phyloP scores from a whole-genome alignment of 2,888 invertebrate genomes.

The Andrena trimmerana region DNA sequence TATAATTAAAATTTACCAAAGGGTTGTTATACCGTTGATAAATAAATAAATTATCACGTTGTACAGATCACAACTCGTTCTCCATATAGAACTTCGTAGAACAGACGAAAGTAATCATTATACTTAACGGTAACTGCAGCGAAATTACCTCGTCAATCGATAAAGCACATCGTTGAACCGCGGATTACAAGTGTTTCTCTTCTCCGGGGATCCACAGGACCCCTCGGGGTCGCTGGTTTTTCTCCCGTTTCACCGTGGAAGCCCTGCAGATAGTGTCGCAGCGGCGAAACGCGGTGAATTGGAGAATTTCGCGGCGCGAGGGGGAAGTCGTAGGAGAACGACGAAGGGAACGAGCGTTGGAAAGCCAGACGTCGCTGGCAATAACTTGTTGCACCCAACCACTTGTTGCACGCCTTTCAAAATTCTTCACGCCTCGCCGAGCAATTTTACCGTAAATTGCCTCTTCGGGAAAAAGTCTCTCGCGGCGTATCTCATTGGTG shows the following conservation, averaged over 20 bases:
- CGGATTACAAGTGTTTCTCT: conserved; percentile 22
- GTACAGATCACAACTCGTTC: neutral
- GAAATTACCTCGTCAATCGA: conserved; percentile 20
- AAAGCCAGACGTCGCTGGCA: conserved; percentile 76
- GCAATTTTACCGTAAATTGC: conserved; percentile 81
- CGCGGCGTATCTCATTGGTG: conserved; percentile 74
- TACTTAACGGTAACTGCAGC: neutral
- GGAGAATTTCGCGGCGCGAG: conserved; percentile 49
- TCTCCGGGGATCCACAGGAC: neutral
- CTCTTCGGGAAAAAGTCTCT: conserved; percentile 73
- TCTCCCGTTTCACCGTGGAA: neutral
- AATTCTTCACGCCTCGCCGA: conserved; percentile 81
- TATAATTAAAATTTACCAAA: no score
- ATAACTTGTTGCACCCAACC: conserved; percentile 83
- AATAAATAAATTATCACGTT: neutral
- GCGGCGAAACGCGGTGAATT: conserved; percentile 59
- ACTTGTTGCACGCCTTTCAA: conserved; percentile 83
- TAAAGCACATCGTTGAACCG: neutral
- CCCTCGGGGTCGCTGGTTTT: conserved; percentile 2
- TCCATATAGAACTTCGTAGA: neutral
- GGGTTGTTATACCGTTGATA: no score
- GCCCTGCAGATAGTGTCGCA: conserved; percentile 41
- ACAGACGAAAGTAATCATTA: conserved; percentile 19
- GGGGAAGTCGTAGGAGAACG: conserved; percentile 48
- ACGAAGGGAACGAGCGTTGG: conserved; percentile 64